These are phyloP conservation scores for Thymallus thymallus DNA, from an alignment of 2,113 vertebrate species.

Conservation along the genomic window DNA sequence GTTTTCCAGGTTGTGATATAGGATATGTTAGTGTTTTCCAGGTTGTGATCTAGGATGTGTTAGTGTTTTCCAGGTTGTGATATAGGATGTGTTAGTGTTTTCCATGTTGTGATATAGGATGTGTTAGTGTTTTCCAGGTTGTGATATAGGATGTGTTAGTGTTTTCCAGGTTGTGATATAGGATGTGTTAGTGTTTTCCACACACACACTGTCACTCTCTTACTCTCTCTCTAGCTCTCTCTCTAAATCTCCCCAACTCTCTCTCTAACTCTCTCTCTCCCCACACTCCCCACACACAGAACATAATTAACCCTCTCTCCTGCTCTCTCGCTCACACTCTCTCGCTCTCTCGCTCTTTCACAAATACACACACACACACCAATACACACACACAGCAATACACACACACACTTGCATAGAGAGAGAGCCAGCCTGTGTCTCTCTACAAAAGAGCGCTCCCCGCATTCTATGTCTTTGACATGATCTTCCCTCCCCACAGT, in stretches of 20 bases:
- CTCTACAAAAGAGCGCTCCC: constrained; percentile 46
- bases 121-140: no score
- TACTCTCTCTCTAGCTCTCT: no score
- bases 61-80: no score
- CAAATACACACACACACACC: not conserved
- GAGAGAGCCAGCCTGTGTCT: constrained; percentile 14
- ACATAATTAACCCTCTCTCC: constrained; percentile 57
- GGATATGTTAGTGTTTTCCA: no score
- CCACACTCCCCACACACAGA: constrained; percentile 28
- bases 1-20: no score
- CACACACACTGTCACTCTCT: no score
- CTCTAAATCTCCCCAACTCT: constrained; percentile 22
- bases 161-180: no score
- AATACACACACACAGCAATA: constrained; percentile 10
- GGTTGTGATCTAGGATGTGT: no score
- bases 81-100: no score
- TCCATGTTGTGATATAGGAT: no score
- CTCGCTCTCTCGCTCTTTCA: not conserved
- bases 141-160: no score
- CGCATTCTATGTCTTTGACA: constrained; percentile 61
- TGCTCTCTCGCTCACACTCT: constrained; percentile 26
- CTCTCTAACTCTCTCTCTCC: constrained; percentile 28
- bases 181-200: no score
- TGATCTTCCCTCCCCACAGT: constrained; percentile 72
- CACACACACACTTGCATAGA: constrained; percentile 14